phyloP scores from a whole-genome alignment of 2,113 vertebrate species.

The Verasper variegatus region DNA sequence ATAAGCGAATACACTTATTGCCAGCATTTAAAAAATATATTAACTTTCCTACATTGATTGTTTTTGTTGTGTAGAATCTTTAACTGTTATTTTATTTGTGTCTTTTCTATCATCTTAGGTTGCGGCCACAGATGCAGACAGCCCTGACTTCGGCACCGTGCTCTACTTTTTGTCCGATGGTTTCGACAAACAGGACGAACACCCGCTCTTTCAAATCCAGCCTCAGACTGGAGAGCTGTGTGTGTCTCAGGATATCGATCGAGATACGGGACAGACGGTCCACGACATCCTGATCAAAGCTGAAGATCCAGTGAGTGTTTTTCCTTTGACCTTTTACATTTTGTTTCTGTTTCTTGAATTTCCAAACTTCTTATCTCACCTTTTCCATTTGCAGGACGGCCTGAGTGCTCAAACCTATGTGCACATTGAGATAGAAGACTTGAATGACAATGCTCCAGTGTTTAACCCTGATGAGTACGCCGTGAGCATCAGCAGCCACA shows the following conservation, averaged over 20 bases:
- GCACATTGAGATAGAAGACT: constrained; percentile 90
- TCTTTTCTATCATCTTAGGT: constrained; percentile 78
- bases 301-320: constrained; percentile 87
- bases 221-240: constrained; percentile 86
- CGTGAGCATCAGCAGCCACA: constrained; percentile 86
- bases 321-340: not conserved
- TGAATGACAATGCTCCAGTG: constrained; percentile 91
- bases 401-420: constrained; percentile 91
- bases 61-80: too few relatives aligned
- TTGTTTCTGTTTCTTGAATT: not conserved
- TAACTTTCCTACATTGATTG: too few relatives aligned
- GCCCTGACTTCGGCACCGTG: constrained; percentile 84
- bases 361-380: not conserved
- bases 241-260: constrained; percentile 89
- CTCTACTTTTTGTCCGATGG: constrained; percentile 87
- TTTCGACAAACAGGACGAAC: constrained; percentile 84
- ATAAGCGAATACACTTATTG: too few relatives aligned
- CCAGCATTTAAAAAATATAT: too few relatives aligned
- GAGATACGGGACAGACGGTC: constrained; percentile 83
- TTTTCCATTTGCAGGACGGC: constrained; percentile 84
- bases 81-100: not conserved
- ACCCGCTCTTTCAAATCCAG: constrained; percentile 86
- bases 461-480: constrained; percentile 87
- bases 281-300: constrained; percentile 92
- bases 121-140: constrained; percentile 88